Conservation (phyloP, 2,797 vertebrate genomes). For the Thripadectes ignobilis region DNA sequence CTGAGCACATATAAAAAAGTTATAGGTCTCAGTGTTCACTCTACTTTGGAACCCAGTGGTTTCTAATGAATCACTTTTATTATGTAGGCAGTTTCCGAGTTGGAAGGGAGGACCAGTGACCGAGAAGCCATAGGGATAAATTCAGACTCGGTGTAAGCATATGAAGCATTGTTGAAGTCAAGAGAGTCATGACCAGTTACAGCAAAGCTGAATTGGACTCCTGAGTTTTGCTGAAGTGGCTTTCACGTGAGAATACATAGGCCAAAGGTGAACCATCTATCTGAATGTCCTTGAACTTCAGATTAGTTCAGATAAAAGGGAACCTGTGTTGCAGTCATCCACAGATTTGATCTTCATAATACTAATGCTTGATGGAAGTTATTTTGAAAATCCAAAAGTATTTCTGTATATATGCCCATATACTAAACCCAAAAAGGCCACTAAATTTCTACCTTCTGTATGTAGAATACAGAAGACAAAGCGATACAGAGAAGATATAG, state of each 20-base stretch:
- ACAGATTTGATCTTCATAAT: background rate
- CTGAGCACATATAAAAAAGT: constrained; percentile 75
- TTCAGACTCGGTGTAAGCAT: constrained; percentile 42
- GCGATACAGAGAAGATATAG: background rate
- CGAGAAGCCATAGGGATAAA: constrained; percentile 66
- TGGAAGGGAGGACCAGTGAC: constrained; percentile 69
- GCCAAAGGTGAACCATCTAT: constrained; percentile 40
- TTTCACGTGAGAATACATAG: constrained; percentile 31
- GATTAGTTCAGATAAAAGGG: constrained; percentile 25
- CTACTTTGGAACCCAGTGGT: constrained; percentile 65
- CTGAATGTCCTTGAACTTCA: constrained; percentile 54
- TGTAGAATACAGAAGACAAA: background rate
- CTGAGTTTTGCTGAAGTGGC: constrained; percentile 63
- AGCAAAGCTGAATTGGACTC: constrained; percentile 54
- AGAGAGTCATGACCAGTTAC: constrained; percentile 62
- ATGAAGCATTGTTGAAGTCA: constrained; percentile 63
- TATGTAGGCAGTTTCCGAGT: constrained; percentile 67
- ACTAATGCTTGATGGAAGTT: background rate
- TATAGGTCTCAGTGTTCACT: constrained; percentile 64
- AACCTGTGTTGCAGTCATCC: background rate
- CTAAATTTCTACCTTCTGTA: background rate
- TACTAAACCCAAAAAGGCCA: background rate
- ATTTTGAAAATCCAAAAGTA: background rate
- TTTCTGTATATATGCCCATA: background rate
- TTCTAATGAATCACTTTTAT: constrained; percentile 79